Evolutionary conservation across 2,113 vertebrate genomes (phyloP), one percentile per base, ranked within the genome.

Genomic region (Melozone crissalis): DNA sequence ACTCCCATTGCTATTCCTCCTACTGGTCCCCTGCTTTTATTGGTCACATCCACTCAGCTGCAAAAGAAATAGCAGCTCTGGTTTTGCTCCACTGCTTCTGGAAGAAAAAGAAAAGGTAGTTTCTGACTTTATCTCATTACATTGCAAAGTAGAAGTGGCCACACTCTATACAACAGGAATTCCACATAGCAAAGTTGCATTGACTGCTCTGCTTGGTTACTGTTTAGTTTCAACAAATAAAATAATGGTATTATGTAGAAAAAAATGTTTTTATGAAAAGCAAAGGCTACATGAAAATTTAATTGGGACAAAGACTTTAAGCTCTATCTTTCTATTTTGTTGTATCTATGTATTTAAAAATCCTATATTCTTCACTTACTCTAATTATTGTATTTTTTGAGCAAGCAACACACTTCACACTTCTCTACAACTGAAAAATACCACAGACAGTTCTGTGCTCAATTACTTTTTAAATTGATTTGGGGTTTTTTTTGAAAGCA

Each of bases 1-100:
- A 66, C 46, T 88, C 20, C 59, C 62, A 61, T 74, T 90, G 79
- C 76, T 87, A 89, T 80, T 94, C 82, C 91, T 96, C 82, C 85
- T 71, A 67, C 75, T 71, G 26, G 13, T 30, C 47, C 62, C 7
- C 35, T 75, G 63, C 63, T 90, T 93, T 91, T 86, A 85, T 59
- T 83, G 74, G 51, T 80, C 57, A 63, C 24, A 92, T 54, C 26
- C 30, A 89, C 49, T 67, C 49, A 68, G 58, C 41, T 61, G 67
- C 72, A 91, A 77, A 91, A 83, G 43, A 65, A 90, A 37, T 17
- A 66, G 79, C 28, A 90, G 24, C 43, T 93, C 65, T 87, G 44
- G 11, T 86, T 87, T 55, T 84, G 62, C 31, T 54, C 10, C 35
- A 58, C 15, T 52, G 22, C 41, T 82, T 58, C 68, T 88, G 67